These are phyloP conservation scores for Lucilia sericata DNA, from an alignment of 1,140 invertebrate genomes.

Conservation along the genomic window DNA sequence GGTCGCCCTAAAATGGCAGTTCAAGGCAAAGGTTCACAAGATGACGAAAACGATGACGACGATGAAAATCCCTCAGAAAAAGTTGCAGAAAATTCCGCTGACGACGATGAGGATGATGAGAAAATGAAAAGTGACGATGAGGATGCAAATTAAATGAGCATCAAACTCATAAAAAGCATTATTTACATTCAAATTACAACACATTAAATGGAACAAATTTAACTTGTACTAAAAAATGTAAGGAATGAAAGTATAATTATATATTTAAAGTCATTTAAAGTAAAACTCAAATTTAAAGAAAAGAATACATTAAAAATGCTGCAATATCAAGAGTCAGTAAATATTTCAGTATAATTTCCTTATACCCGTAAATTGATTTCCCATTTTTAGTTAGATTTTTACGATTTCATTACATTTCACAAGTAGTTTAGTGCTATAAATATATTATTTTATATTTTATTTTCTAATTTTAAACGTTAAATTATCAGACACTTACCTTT, in stretches of 20 bases:
- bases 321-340: too few relatives aligned
- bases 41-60: background rate
- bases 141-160: background rate
- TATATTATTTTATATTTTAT: background rate
- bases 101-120: slow-evolving; percentile 4
- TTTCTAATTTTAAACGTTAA: background rate
- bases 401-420: background rate
- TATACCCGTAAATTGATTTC: too few relatives aligned
- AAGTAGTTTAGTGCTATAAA: background rate
- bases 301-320: too few relatives aligned
- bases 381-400: background rate
- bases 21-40: slow-evolving; percentile 20
- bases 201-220: background rate
- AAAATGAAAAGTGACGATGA: background rate
- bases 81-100: background rate
- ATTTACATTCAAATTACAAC: background rate
- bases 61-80: background rate
- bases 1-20: slow-evolving; percentile 49
- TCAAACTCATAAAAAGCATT: background rate
- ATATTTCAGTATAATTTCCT: too few relatives aligned
- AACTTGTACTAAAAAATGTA: background rate
- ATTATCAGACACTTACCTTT: too few relatives aligned
- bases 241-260: too few relatives aligned
- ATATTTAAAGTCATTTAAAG: background rate
- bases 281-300: too few relatives aligned